Conservation (phyloP, 2,797 vertebrate genomes). For the Darevskia nairensis region DNA sequence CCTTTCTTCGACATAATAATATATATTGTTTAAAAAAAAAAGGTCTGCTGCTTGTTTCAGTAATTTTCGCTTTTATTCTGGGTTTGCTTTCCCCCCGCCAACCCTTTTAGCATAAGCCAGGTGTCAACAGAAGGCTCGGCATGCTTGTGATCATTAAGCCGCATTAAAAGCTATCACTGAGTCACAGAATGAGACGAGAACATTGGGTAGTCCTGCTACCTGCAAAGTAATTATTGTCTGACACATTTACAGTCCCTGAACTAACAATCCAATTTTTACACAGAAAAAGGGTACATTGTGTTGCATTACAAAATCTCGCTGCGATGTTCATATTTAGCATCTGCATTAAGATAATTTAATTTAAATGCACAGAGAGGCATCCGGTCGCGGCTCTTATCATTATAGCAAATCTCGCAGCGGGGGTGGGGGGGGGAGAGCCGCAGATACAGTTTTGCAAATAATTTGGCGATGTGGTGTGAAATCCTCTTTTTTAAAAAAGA, state of each 20-base stretch:
- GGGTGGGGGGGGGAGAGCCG: conserved; percentile 38
- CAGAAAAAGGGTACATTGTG: conserved; percentile 47
- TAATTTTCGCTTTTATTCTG: conserved; percentile 65
- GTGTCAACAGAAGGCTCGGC: conserved; percentile 68
- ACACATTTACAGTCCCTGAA: conserved; percentile 70
- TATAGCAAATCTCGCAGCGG: conserved; percentile 39
- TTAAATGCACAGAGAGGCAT: conserved; percentile 67
- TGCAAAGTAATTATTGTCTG: conserved; percentile 75
- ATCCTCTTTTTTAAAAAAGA: neutral
- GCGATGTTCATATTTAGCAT: conserved; percentile 69
- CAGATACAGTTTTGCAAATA: conserved; percentile 63
- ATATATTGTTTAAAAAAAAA: conserved; percentile 56
- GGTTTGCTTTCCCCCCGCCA: conserved; percentile 43
- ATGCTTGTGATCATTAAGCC: conserved; percentile 74
- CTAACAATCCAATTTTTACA: conserved; percentile 67
- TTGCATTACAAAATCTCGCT: conserved; percentile 68
- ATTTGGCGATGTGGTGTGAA: conserved; percentile 51
- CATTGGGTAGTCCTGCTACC: conserved; percentile 67
- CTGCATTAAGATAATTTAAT: conserved; percentile 78
- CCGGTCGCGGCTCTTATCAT: conserved; percentile 45
- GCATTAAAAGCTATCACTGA: conserved; percentile 72
- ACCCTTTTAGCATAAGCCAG: conserved; percentile 70
- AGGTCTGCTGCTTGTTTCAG: conserved; percentile 52
- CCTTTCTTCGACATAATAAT: conserved; percentile 45
- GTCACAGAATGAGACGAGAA: conserved; percentile 68